Evolutionary conservation across 1,140 invertebrate species (phyloP), one percentile per base, ranked within the genome.

Genomic region (Drosophila funebris): DNA sequence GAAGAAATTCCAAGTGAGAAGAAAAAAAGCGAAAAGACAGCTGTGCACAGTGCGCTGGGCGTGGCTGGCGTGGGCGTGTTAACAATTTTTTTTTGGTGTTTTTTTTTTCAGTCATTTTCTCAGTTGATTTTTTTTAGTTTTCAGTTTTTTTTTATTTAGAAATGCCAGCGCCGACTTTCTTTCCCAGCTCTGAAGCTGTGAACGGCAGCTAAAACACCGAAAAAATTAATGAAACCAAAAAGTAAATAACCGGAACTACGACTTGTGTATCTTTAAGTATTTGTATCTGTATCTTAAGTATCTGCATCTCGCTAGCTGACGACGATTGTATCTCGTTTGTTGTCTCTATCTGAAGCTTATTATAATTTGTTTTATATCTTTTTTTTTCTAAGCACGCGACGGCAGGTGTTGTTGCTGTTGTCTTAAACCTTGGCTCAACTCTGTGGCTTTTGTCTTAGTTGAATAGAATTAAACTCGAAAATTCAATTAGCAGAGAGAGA

Each of bases 161-260:
- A 85, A 71, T 22, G 4, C 22, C 37, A 53, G 18, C 4, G 27
- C 48, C 9, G 53, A 85, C 82, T 85, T 85, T 85, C 82, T 85
- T 87, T 87, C 69, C 57, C 77, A 82, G 70, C 48, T 18, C 7
- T 36, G 33, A 36, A 2, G 33, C 41, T 41, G 50, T n/a, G 18
- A n/a, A 39, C 31, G 41, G 14, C 22, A 60, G 46, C 69, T 52
- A 60, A 31, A 60, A 24, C 41, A 16, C 50, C 9, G 27, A 33
- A 61, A 33, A 36, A n/a, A n/a, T n/a, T n/a, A 18, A 48, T 31
- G 57, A 62, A 61, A 36, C 33, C 46, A 20, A 31, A 22, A 62
- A 13, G n/a, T 8, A 7, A 72, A 73, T 75, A 85, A 85, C 82
- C 82, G 82, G 82, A 85, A 85, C 82, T 54, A n/a, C n/a, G n/a